Conservation (phyloP, 1,140 invertebrate genomes). For the Hestina assimilis region DNA sequence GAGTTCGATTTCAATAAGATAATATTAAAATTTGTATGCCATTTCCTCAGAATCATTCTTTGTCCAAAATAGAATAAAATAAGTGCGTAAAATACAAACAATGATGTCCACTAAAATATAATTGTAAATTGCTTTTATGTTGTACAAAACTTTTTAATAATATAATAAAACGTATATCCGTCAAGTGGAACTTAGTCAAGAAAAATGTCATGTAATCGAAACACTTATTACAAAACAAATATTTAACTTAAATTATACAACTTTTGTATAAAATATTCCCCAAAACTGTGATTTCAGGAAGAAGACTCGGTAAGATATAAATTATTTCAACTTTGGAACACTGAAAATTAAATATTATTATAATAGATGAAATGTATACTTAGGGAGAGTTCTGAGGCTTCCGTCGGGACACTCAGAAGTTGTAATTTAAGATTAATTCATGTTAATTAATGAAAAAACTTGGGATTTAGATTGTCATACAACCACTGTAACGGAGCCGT, state of each 20-base stretch:
- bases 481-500: no score
- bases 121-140: no score
- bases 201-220: not conserved
- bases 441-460: conserved; percentile 3
- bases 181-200: not conserved
- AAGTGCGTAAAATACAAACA: no score
- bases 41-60: no score
- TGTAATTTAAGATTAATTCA: conserved; percentile 4
- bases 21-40: no score
- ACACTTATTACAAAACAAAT: not conserved
- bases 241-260: not conserved
- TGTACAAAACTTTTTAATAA: no score
- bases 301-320: not conserved
- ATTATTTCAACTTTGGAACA: not conserved
- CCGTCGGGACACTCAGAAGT: not conserved
- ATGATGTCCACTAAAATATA: no score
- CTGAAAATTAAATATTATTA: conserved; percentile 11
- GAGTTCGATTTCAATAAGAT: no score
- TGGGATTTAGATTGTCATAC: not conserved
- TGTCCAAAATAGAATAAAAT: no score
- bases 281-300: not conserved
- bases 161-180: no score
- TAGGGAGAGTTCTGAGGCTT: not conserved
- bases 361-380: conserved; percentile 12
- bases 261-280: not conserved